These are phyloP conservation scores for Pentalonia nigronervosa DNA, from an alignment of 1,140 invertebrate genomes.

Conservation along the genomic window DNA sequence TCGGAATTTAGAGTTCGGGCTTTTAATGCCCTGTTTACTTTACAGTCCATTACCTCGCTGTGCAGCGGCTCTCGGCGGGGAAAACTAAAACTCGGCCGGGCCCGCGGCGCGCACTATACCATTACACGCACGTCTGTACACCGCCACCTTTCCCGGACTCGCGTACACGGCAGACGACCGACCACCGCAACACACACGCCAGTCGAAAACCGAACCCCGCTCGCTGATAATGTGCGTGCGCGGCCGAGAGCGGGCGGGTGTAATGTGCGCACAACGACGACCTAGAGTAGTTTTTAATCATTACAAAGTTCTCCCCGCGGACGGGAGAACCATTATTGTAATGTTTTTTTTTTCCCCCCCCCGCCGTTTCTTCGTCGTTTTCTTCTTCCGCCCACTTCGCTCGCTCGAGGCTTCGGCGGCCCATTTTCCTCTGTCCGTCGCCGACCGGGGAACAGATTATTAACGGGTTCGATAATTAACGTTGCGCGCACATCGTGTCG, in stretches of 20 bases:
- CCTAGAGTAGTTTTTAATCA: conserved; percentile 53
- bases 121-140: not conserved
- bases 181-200: not conserved
- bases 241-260: not conserved
- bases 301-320: not conserved
- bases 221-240: no score
- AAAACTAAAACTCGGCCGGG: conserved; percentile 33
- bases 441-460: not conserved
- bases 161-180: not conserved
- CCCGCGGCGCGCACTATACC: no score
- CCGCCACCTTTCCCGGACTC: not conserved
- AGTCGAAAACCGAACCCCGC: not conserved
- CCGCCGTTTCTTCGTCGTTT: no score
- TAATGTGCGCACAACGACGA: conserved; percentile 27
- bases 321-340: conserved; percentile 27
- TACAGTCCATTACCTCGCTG: conserved; percentile 51
- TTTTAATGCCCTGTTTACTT: conserved; percentile 57
- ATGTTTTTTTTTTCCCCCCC: not conserved
- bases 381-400: no score
- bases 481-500: not conserved
- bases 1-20: conserved; percentile 48
- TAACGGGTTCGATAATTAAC: conserved; percentile 23
- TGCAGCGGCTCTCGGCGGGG: not conserved
- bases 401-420: not conserved
- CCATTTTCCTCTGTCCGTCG: not conserved